A percentile compares a stretch with the other conserved stretches of the same genome.
These are phyloP conservation scores for Notodonta dromedarius DNA, from an alignment of 2,888 invertebrate species.

Conservation along the genomic window DNA sequence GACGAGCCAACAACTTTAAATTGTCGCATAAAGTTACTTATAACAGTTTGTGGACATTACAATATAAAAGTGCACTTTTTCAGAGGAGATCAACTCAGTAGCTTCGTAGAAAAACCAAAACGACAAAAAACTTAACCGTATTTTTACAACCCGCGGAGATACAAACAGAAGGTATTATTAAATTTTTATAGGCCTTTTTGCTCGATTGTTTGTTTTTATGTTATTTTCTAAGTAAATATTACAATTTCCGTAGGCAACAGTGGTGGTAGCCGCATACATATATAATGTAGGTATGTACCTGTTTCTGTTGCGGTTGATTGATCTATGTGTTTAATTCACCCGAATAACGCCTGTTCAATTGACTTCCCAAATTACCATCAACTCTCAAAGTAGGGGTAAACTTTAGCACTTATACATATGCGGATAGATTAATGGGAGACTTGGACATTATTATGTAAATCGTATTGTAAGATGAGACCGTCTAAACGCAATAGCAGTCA, in stretches of 20 bases:
- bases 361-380: conserved; percentile 18
- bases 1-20: conserved; percentile 10
- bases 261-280: conserved; percentile 7
- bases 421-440: conserved; percentile 22
- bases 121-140: conserved; percentile 36
- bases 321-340: background rate
- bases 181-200: conserved; percentile 38
- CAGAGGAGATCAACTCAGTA: conserved; percentile 15
- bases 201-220: conserved; percentile 40
- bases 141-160: conserved; percentile 34
- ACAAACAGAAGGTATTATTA: conserved; percentile 38
- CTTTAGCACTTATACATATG: conserved; percentile 13
- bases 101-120: conserved; percentile 21
- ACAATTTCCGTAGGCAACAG: conserved; percentile 18
- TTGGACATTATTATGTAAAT: conserved; percentile 31
- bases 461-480: conserved; percentile 12
- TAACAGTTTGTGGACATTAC: background rate
- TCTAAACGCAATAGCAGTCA: conserved; percentile 16
- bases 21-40: conserved; percentile 19
- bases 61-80: conserved; percentile 20
- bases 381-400: conserved; percentile 14
- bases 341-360: background rate
- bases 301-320: background rate
- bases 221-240: conserved; percentile 30
- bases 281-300: conserved; percentile 2